These are phyloP conservation scores for Ditula angustiorana DNA, from an alignment of 2,888 invertebrate species.

Conservation along the genomic window DNA sequence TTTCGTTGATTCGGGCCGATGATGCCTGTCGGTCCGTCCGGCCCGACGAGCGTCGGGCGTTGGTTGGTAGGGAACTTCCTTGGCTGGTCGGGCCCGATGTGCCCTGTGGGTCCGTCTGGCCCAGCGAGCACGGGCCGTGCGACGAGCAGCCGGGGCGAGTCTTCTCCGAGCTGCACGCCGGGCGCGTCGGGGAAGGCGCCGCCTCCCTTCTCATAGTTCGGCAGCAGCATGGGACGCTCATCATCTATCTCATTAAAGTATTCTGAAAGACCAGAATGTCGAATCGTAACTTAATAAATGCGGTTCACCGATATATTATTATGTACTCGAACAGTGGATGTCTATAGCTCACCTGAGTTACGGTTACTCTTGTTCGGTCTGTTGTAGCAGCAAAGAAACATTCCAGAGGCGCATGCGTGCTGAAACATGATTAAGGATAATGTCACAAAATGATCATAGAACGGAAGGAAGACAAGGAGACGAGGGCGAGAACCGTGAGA, in stretches of 20 bases:
- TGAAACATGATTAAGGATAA: conserved; percentile 56
- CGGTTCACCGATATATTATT: too few relatives aligned
- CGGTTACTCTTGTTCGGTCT: conserved; percentile 52
- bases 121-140: conserved; percentile 45
- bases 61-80: conserved; percentile 36
- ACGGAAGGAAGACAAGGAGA: too few relatives aligned
- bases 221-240: conserved; percentile 63
- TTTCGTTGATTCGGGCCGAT: conserved; percentile 43
- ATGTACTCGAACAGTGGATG: too few relatives aligned
- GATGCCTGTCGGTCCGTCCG: conserved; percentile 24
- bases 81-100: conserved; percentile 42
- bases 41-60: conserved; percentile 36
- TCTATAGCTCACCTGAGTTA: conserved; percentile 54
- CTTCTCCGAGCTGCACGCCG: neutral
- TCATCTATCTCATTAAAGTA: conserved; percentile 72
- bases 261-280: conserved; percentile 53
- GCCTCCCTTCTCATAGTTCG: conserved; percentile 41
- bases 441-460: neutral
- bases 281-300: neutral
- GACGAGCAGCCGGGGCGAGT: neutral
- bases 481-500: neutral
- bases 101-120: conserved; percentile 52
- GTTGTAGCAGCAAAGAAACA: conserved; percentile 88
- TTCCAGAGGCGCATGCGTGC: conserved; percentile 87
- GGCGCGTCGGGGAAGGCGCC: conserved; percentile 22